Evolutionary conservation across 2,888 invertebrate genomes (phyloP), one percentile per base, ranked within the genome.

Genomic region (Dolichomitus sp.): DNA sequence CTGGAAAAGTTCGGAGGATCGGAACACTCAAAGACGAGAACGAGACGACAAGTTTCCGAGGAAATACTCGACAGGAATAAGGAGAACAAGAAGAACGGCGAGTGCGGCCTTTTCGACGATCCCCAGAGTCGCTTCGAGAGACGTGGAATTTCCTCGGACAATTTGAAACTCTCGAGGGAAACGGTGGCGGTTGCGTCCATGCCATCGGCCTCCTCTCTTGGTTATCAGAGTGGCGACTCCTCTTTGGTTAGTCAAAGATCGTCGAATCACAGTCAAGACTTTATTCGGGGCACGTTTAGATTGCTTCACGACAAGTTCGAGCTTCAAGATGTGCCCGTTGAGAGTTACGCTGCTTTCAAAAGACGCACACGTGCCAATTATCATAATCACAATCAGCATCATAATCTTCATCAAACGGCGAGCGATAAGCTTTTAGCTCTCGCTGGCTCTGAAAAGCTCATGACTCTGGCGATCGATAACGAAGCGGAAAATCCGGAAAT

Each of bases 301-400:
- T 88, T 90, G 63, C 85, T 93, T 17, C 91, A 92, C 74, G 89
- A 91, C 57, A 91, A 90, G 50, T 93, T 92, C 73, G 90, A 90
- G 33, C 83, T 88, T 6, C 90, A 91, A 48, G 91, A 92, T 69
- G 87, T 89, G 12, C 90, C 91, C 3, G 88, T 87, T 1, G 93
- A 93, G 61, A 92, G 88, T 59, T 92, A 93, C 54, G 92, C 92
- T 7, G 90, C 89, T 0, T 93, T 91, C 65, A 92, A 92, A 78
- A 89, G 89, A n/a, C 89, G 92, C 4, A 90, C 90, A 11, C 85
- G 87, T 11, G 87, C 87, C 0, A 87, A 87, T 63, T 63, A 85
- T 74, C 88, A 87, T 30, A 70, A 65, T 42, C 66, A 85, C 27
- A 61, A 74, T 73, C 33, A 81, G 5, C 57, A 59, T n/a, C 59